phyloP scores from a whole-genome alignment of 35 echinoderm and acorn worm genomes.

The Apostichopus californicus region DNA sequence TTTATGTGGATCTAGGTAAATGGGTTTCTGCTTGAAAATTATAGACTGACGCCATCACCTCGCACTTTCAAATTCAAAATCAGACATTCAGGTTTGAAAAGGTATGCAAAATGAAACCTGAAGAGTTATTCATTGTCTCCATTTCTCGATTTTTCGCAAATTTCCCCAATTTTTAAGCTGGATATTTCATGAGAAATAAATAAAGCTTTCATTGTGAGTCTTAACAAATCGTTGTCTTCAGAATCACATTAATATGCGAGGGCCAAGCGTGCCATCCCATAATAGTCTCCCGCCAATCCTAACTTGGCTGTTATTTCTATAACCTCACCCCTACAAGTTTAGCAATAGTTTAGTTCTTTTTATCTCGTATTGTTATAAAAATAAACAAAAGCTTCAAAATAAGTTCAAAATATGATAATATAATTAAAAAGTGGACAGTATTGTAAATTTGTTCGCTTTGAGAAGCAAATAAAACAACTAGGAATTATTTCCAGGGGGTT shows the following conservation, averaged over 20 bases:
- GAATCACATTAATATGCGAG: constrained; percentile 65
- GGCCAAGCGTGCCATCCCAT: constrained; percentile 62
- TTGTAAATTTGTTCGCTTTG: neutral
- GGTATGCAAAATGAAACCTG: no score
- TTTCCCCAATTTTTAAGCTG: neutral
- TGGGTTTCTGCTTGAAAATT: no score
- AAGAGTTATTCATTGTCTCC: no score
- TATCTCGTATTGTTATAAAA: neutral
- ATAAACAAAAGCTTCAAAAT: neutral
- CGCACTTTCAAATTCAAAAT: no score
- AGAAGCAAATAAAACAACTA: neutral
- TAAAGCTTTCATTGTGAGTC: neutral
- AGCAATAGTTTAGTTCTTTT: constrained; percentile 6
- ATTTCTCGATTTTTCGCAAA: neutral
- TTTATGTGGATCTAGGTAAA: no score
- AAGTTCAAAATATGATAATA: neutral
- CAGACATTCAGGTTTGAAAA: no score
- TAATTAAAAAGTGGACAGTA: neutral
- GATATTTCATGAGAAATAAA: constrained; percentile 5
- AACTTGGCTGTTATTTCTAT: constrained; percentile 45
- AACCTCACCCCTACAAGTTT: neutral
- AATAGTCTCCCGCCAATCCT: constrained; percentile 67
- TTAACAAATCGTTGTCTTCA: constrained; percentile 34
- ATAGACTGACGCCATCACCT: no score
- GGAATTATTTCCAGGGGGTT: constrained; percentile 57